These are phyloP conservation scores for Ectobius pallidus DNA, from an alignment of 2,888 invertebrate genomes.

Conservation along the genomic window DNA sequence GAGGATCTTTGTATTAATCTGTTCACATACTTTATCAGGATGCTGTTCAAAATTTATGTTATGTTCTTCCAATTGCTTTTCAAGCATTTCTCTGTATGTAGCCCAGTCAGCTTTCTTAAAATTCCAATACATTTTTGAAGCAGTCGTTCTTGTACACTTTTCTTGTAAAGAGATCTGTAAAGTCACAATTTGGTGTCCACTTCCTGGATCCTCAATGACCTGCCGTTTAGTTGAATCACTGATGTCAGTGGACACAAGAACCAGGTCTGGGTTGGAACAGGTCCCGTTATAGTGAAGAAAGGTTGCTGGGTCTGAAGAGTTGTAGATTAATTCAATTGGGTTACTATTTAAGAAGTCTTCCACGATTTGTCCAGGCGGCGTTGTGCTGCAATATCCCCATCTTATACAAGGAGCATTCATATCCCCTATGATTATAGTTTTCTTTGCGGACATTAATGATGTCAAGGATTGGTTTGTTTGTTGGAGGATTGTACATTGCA, in stretches of 20 bases:
- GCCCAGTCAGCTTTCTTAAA: no score
- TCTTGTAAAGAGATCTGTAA: no score
- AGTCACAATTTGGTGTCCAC: no score
- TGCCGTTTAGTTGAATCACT: background rate
- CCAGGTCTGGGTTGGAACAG: background rate
- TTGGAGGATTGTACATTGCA: constrained; percentile 3
- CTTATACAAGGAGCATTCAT: background rate
- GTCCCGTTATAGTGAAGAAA: background rate
- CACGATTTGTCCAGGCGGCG: background rate
- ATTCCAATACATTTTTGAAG: no score
- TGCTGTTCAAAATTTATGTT: no score
- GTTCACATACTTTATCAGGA: no score
- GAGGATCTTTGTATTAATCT: no score
- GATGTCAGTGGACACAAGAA: background rate
- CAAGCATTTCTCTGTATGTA: background rate
- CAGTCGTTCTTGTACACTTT: no score
- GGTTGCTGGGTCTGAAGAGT: background rate
- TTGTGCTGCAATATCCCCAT: background rate
- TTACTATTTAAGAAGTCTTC: background rate
- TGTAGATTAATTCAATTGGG: background rate
- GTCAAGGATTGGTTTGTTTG: background rate
- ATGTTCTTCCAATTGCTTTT: background rate
- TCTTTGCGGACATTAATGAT: background rate
- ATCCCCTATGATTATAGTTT: background rate
- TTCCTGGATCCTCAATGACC: no score